A percentile compares a stretch with the other conserved stretches of the same genome.
Evolutionary conservation across 2,113 vertebrate species (phyloP).

Genomic region (Phyllostomus discolor): DNA sequence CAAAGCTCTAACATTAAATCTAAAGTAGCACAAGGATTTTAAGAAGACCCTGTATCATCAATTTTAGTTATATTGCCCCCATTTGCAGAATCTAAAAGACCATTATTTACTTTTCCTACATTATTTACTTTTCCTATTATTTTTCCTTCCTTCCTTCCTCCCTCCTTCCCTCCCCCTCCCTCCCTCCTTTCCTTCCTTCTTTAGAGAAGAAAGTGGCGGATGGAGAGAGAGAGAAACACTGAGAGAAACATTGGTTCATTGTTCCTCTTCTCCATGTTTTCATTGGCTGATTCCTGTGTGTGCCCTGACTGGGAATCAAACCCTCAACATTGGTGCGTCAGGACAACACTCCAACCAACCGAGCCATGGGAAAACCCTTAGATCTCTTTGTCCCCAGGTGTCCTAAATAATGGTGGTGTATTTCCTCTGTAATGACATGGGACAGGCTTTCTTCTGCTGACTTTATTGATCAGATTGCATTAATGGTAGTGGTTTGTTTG

Average conservation of each 20-base stretch:
- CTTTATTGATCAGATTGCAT: slow-evolving; percentile 37
- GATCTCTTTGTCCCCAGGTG: neutral
- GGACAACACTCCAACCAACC: too few relatives aligned
- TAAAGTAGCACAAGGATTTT: neutral
- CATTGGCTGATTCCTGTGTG: too few relatives aligned
- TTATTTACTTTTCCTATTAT: slow-evolving; percentile 49
- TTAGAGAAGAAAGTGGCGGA: too few relatives aligned
- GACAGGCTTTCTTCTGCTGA: neutral
- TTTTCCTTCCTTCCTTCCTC: neutral
- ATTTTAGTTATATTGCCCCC: neutral
- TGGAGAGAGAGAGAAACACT: too few relatives aligned
- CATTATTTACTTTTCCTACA: slow-evolving; percentile 21
- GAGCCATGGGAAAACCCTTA: too few relatives aligned
- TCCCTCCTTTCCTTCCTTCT: too few relatives aligned
- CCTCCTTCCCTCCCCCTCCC: too few relatives aligned
- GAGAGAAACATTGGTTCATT: too few relatives aligned
- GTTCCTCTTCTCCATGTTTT: too few relatives aligned
- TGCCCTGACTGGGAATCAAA: too few relatives aligned
- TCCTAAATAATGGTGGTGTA: slow-evolving; percentile 7
- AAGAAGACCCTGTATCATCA: neutral
- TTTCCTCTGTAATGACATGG: neutral
- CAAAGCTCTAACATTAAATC: neutral
- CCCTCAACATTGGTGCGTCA: too few relatives aligned
- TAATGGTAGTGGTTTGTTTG: slow-evolving; percentile 46
- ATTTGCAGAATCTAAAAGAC: slow-evolving; percentile 18